Base-by-base conservation (phyloP, 2,888 invertebrate genomes). In the Tinea pellionella region DNA sequence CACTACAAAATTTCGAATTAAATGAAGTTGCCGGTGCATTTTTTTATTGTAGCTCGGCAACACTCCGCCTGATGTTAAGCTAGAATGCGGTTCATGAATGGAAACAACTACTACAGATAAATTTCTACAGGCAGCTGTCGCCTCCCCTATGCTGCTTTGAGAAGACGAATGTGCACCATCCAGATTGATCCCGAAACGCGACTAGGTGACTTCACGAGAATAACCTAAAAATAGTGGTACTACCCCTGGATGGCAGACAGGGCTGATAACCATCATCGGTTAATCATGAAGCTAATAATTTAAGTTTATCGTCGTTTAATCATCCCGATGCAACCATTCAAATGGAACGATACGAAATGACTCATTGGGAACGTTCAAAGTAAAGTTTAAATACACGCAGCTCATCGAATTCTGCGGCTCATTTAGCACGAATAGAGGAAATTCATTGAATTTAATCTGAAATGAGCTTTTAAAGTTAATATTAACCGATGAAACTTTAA, bases 1-100 rank as follows among this genome's bases (percentile, higher is more conserved):
- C 37, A 37, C 11, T 9, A n/a, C 65, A 68, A 6, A 47, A 9
- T 8, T 37, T n/a, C 3, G 11, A 37, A 37, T n/a, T 37, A 6
- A 9, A n/a, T 37, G 37, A 9, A 37, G 4, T 37, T 37, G 4
- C 9, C 37, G 2, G 2, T 37, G 37, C 37, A 37, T 6, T 37
- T 37, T 1, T 37, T 37, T 37, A n/a, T n/a, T n/a, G n/a, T n/a
- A n/a, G n/a, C n/a, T n/a, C n/a, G n/a, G n/a, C n/a, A n/a, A n/a
- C n/a, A n/a, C n/a, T n/a, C n/a, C n/a, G n/a, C n/a, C n/a, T n/a
- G n/a, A n/a, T n/a, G n/a, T n/a, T n/a, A n/a, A n/a, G n/a, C n/a
- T n/a, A n/a, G n/a, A n/a, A n/a, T n/a, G n/a, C n/a, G n/a, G n/a
- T n/a, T n/a, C n/a, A n/a, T n/a, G n/a, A n/a, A n/a, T n/a, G n/a